Conservation (phyloP, 2,113 vertebrate species). For the Lathamus discolor region DNA sequence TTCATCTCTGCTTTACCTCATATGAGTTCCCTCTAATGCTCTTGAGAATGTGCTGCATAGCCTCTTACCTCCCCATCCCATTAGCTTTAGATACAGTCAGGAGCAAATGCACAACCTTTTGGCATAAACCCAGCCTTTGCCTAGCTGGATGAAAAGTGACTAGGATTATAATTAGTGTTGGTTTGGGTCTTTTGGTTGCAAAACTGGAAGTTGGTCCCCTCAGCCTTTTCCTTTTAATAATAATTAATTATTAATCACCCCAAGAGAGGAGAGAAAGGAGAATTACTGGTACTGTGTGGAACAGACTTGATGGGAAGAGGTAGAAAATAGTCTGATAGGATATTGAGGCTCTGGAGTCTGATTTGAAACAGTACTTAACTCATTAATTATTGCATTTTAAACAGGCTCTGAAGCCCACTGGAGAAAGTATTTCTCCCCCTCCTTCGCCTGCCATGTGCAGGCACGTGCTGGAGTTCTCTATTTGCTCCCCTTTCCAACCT, state of each 20-base stretch:
- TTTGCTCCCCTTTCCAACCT: neutral
- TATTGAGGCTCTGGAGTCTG: neutral
- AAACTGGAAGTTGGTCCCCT: neutral
- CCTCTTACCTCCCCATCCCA: neutral
- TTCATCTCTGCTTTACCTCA: constrained; percentile 10
- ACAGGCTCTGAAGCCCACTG: neutral
- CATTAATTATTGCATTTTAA: constrained; percentile 26
- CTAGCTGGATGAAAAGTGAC: neutral
- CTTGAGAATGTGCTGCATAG: neutral
- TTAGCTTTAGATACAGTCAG: neutral
- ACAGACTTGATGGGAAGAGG: neutral
- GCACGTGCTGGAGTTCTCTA: neutral
- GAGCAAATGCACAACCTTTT: neutral
- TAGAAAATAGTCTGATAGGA: neutral
- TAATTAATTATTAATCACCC: constrained; percentile 40
- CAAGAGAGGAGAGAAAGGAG: neutral
- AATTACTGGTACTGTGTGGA: constrained; percentile 14
- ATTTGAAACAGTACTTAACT: constrained; percentile 35
- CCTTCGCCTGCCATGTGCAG: neutral
- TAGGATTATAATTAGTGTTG: neutral
- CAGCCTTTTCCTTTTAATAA: constrained; percentile 16
- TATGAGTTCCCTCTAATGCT: constrained; percentile 21
- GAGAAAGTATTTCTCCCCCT: neutral
- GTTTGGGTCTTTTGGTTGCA: constrained; percentile 14
- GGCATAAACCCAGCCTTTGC: neutral